Evolutionary conservation across 2,113 vertebrate genomes (phyloP).

Genomic region (Passer montanus): DNA sequence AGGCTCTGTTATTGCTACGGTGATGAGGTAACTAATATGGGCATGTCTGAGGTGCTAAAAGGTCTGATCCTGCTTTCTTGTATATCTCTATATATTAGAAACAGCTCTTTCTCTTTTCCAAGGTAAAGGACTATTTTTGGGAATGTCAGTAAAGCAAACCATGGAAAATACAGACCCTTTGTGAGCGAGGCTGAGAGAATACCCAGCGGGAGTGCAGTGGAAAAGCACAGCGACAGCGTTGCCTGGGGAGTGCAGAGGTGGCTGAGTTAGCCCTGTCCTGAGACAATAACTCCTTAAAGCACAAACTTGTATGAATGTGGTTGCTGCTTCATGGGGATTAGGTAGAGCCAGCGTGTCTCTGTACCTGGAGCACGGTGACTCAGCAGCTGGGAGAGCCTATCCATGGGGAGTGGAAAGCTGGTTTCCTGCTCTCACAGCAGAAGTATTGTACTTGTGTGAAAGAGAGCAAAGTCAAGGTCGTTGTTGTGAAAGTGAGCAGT

Average conservation of each 20-base stretch:
- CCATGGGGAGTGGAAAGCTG: background rate
- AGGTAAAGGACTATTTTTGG: background rate
- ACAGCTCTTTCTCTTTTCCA: constrained; percentile 11
- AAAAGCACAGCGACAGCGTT: background rate
- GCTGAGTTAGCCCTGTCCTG: background rate
- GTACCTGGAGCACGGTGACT: background rate
- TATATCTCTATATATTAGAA: background rate
- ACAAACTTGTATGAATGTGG: constrained; percentile 57
- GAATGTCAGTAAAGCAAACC: background rate
- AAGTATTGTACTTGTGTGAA: background rate
- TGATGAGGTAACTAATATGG: background rate
- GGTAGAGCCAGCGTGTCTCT: background rate
- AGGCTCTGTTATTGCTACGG: background rate
- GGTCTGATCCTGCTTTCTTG: constrained; percentile 42
- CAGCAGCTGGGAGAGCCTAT: background rate
- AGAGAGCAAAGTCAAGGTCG: constrained; percentile 7
- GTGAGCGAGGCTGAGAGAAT: background rate
- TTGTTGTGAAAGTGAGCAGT: background rate
- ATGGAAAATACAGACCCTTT: background rate
- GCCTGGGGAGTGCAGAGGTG: background rate
- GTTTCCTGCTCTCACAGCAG: background rate
- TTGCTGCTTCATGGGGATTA: background rate
- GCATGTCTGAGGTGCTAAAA: constrained; percentile 52
- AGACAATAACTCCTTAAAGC: constrained; percentile 34
- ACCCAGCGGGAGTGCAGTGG: background rate